Percentiles rank a stretch among this genome's conserved stretches.
phyloP scores from a whole-genome alignment of 1,140 invertebrate species.

The Drosophila sp. region DNA sequence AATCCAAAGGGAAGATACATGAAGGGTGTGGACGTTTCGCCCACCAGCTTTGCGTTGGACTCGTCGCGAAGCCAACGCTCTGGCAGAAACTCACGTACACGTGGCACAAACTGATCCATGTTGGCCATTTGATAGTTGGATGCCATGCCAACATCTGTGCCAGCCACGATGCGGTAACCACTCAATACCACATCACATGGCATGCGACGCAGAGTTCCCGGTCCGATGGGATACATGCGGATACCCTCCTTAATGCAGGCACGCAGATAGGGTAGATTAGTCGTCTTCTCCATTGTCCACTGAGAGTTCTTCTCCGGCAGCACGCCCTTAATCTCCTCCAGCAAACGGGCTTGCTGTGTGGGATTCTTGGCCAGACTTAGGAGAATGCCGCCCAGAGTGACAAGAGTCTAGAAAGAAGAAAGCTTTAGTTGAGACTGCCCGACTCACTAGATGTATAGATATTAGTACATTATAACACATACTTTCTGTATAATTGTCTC shows the following conservation, averaged over 20 bases:
- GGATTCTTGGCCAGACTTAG: conserved; percentile 87
- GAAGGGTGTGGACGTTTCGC: conserved; percentile 86
- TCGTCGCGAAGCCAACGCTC: conserved; percentile 86
- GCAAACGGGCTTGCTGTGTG: conserved; percentile 88
- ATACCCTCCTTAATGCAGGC: conserved; percentile 89
- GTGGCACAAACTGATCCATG: conserved; percentile 85
- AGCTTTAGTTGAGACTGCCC: too few relatives aligned
- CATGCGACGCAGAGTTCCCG: conserved; percentile 85
- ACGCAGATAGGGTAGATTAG: conserved; percentile 87
- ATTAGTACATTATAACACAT: too few relatives aligned
- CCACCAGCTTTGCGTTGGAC: conserved; percentile 63
- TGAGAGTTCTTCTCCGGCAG: conserved; percentile 85
- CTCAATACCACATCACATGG: conserved; percentile 86
- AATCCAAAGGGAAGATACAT: conserved; percentile 87
- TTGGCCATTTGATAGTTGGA: conserved; percentile 85
- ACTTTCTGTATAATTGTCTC: too few relatives aligned
- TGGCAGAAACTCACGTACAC: conserved; percentile 86
- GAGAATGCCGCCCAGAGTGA: conserved; percentile 56
- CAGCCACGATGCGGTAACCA: conserved; percentile 87
- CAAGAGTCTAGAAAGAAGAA: conserved; percentile 42
- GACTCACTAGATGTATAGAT: too few relatives aligned
- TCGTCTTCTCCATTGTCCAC: conserved; percentile 86
- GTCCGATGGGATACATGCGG: conserved; percentile 86
- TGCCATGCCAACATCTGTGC: conserved; percentile 86
- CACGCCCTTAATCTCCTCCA: conserved; percentile 87